Evolutionary conservation across 2,888 invertebrate species (phyloP), one percentile per base, ranked within the genome.

Genomic region (Chouioia cunea): DNA sequence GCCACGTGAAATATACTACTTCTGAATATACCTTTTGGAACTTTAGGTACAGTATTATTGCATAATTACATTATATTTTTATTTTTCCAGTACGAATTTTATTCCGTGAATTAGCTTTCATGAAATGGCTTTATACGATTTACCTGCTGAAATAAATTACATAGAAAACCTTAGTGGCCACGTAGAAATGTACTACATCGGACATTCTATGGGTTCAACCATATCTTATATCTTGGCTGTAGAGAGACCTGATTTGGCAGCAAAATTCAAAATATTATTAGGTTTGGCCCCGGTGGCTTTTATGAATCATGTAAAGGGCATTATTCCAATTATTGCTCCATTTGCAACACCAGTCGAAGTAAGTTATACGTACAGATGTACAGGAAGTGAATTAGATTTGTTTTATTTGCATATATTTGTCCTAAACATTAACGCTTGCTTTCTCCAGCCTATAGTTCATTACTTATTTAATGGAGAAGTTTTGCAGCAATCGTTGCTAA

Each of bases 71-170:
- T 22, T 52, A 8, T 0, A 14, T 18, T 18, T 12, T 4, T 6
- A 16, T 20, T 14, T 16, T 2, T 15, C 44, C 6, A 10, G 6
- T 57, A 44, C 2, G 6, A 20, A 12, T 56, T 15, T 15, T 36
- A 23, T 91, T 85, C 94, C 94, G 94, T 86, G 88, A 77, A 91
- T 88, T 79, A 95, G 95, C 77, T 97, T 93, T 89, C 94, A 97
- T 79, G 95, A 98, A 85, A 94, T 96, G 87, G 96, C 93, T 0
- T 85, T 91, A 46, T 90, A 93, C 80, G 98, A 99, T 86, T 81
- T 97, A 64, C 96, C 97, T 14, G 93, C 96, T 0, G 91, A 77
- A 65, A 78, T 83, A 43, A 52, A 62, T 18, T 78, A 82, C 36
- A 76, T 83, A 3, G 74, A 69, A 14, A 65, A 77, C 90, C 77